These are phyloP conservation scores for Oxystoma pomonae DNA, from an alignment of 2,888 invertebrate genomes.

Conservation along the genomic window DNA sequence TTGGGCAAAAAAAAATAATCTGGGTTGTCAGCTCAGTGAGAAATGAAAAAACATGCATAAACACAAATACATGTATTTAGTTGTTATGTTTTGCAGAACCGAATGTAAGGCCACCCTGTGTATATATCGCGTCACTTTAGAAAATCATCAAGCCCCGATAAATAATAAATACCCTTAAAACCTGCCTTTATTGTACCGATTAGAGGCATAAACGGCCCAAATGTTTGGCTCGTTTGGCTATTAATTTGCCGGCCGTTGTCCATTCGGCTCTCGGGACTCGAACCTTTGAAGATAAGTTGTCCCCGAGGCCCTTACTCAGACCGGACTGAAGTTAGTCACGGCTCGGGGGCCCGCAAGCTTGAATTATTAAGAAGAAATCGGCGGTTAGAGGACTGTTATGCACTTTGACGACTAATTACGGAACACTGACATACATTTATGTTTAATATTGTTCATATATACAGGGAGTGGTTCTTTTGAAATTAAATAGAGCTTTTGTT, in stretches of 20 bases:
- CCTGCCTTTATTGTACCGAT: background rate
- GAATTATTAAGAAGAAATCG: conserved; percentile 7
- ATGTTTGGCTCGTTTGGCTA: background rate
- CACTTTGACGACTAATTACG: background rate
- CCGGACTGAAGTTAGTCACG: background rate
- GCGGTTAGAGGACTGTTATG: background rate
- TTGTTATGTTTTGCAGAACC: no score
- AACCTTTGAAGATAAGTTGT: background rate
- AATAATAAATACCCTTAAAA: background rate
- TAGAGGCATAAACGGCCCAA: background rate
- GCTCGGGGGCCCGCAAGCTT: background rate
- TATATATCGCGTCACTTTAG: no score
- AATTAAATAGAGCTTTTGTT: no score
- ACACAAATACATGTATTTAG: no score
- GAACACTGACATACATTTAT: background rate
- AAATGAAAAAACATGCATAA: no score
- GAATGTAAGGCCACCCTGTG: no score
- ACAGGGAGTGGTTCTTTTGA: no score
- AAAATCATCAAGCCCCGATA: no score
- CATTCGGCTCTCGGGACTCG: background rate
- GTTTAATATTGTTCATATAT: no score
- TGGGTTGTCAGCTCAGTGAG: no score
- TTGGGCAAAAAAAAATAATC: no score
- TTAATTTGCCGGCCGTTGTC: background rate
- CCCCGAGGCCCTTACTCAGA: background rate